Evolutionary conservation across 2,113 vertebrate species (phyloP).

Genomic region (Xiphophorus hellerii): DNA sequence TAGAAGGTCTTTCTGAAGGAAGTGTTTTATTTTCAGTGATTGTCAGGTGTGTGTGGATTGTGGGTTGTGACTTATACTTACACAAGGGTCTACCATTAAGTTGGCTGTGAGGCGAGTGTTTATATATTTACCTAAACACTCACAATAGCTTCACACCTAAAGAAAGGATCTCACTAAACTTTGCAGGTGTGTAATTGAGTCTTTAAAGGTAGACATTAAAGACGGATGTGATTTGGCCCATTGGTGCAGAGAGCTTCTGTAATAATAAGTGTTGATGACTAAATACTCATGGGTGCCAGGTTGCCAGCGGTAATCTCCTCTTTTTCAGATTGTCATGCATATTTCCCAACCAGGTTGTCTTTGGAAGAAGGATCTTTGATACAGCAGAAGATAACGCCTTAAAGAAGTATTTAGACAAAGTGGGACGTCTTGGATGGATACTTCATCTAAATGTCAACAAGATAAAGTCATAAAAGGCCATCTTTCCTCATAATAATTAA

Average conservation of each 20-base stretch:
- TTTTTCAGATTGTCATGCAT: neutral
- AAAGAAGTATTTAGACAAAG: slow-evolving; percentile 1
- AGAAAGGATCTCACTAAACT: neutral
- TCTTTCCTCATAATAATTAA: slow-evolving; percentile 8
- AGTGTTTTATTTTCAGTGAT: neutral
- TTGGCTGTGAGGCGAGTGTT: neutral
- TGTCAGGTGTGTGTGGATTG: neutral
- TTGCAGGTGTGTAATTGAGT: neutral
- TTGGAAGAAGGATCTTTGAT: neutral
- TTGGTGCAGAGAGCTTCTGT: neutral
- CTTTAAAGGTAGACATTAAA: neutral
- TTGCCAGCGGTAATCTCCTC: neutral
- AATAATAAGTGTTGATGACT: neutral
- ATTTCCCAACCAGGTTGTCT: neutral
- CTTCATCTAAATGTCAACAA: slow-evolving; percentile 28
- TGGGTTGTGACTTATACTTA: neutral
- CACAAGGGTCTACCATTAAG: no score
- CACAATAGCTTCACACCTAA: neutral
- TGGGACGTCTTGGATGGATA: neutral
- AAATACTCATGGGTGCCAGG: neutral
- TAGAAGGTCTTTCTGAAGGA: no score
- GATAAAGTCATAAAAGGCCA: slow-evolving; percentile 22
- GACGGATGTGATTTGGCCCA: neutral
- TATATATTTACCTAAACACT: neutral
- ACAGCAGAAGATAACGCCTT: neutral